Conservation (phyloP, 2,113 vertebrate species). For the Embiotoca jacksoni region DNA sequence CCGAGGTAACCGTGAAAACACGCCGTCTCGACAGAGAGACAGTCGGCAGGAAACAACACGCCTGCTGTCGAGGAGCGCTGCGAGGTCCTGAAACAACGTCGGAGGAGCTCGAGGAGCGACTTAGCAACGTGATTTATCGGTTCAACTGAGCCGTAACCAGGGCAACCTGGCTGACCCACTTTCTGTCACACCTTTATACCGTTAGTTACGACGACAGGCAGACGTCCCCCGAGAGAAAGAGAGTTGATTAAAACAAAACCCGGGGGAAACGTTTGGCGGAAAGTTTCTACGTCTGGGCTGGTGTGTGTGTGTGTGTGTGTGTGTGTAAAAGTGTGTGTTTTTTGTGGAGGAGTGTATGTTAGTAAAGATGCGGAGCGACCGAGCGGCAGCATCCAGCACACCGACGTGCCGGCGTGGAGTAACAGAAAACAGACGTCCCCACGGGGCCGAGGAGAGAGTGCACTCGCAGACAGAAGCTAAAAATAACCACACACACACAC, state of each 20-base stretch:
- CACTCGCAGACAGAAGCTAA: slow-evolving; percentile 58
- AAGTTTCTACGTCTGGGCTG: too few relatives aligned
- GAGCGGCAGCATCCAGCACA: background rate
- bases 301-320: background rate
- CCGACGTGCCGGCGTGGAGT: background rate
- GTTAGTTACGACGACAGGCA: slow-evolving; percentile 13
- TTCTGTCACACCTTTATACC: slow-evolving; percentile 40
- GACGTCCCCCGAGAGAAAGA: background rate
- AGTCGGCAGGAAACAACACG: too few relatives aligned
- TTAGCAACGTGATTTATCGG: slow-evolving; percentile 59
- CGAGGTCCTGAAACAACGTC: slow-evolving; percentile 18
- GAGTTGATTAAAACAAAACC: background rate
- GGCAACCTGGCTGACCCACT: slow-evolving; percentile 67
- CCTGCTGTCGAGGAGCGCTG: background rate
- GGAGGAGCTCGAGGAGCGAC: background rate
- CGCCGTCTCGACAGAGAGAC: too few relatives aligned
- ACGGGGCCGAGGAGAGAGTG: slow-evolving; percentile 44
- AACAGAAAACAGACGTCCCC: slow-evolving; percentile 10
- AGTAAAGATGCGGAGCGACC: slow-evolving; percentile 38
- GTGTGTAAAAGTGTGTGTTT: background rate
- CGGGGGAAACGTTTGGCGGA: background rate
- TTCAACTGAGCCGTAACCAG: slow-evolving; percentile 62
- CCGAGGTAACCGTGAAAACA: too few relatives aligned
- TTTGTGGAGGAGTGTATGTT: background rate
- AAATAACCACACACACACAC: slow-evolving; percentile 65